Conservation (phyloP, 2,113 vertebrate species). For the Hemibagrus wyckioides region DNA sequence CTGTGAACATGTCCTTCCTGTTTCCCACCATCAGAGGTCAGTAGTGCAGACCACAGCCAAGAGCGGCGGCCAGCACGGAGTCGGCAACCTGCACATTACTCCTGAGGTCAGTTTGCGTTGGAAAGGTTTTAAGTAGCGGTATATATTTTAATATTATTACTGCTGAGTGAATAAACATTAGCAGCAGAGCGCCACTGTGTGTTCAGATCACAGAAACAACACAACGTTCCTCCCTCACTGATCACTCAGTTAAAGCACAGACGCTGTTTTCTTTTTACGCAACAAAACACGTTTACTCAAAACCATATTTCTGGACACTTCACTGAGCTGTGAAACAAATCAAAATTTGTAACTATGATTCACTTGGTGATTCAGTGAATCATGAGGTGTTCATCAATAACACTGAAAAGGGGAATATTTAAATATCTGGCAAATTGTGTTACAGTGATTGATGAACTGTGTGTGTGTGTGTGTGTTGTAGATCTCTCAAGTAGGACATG, state of each 20-base stretch:
- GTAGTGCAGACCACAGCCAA: slow-evolving; percentile 81
- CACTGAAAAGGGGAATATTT: background rate
- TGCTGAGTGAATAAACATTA: background rate
- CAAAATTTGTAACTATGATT: background rate
- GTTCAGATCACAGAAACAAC: background rate
- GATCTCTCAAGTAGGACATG: slow-evolving; percentile 75
- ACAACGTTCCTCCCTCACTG: background rate
- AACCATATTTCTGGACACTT: background rate
- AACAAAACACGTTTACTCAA: background rate
- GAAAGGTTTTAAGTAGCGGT: background rate
- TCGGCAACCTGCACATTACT: slow-evolving; percentile 79
- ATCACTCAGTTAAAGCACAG: background rate
- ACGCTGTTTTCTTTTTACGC: background rate
- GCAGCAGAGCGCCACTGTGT: background rate
- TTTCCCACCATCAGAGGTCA: slow-evolving; percentile 75
- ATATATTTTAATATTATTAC: background rate
- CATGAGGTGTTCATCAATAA: background rate
- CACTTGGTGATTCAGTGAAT: background rate
- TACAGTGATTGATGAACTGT: background rate
- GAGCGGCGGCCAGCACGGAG: slow-evolving; percentile 74
- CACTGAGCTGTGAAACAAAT: background rate
- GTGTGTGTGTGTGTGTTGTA: slow-evolving; percentile 25
- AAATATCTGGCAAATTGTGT: background rate
- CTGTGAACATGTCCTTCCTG: slow-evolving; percentile 25
- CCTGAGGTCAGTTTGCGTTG: slow-evolving; percentile 69